A percentile compares a stretch with the other conserved stretches of the same genome.
These are phyloP conservation scores for Paramormyrops hopkinsi DNA, from an alignment of 2,797 vertebrate species.

Conservation along the genomic window DNA sequence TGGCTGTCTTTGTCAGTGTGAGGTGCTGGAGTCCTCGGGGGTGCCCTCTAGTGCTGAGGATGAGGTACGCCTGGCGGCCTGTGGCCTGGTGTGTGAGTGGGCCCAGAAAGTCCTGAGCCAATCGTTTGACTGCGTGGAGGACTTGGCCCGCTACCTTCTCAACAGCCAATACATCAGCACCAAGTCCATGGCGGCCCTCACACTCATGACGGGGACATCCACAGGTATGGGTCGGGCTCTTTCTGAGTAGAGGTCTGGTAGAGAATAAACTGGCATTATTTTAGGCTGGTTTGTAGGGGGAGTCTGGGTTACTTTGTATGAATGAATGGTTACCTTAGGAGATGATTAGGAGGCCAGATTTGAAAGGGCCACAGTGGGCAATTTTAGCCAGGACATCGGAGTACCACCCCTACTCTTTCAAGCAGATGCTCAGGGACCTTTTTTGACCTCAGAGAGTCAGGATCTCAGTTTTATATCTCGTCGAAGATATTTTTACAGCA, in stretches of 20 bases:
- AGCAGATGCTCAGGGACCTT: background rate
- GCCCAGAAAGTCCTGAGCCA: conserved; percentile 97
- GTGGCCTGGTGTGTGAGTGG: conserved; percentile 95
- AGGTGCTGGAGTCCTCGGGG: conserved; percentile 80
- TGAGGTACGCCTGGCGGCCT: conserved; percentile 90
- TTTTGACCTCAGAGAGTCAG: background rate
- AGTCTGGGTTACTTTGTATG: background rate
- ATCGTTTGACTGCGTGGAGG: conserved; percentile 92
- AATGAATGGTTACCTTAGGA: background rate
- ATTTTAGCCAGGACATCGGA: background rate
- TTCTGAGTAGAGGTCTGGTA: background rate
- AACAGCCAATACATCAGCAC: conserved; percentile 97
- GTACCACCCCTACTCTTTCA: background rate
- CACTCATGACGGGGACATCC: conserved; percentile 92
- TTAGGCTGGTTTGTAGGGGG: background rate
- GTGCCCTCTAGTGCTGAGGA: conserved; percentile 89
- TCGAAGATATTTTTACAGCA: background rate
- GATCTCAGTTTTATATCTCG: background rate
- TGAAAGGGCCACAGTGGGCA: background rate
- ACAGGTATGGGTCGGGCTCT: conserved; percentile 68
- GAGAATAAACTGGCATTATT: background rate
- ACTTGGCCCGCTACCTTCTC: conserved; percentile 92
- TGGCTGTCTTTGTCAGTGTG: conserved; percentile 63
- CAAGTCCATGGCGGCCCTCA: conserved; percentile 93
- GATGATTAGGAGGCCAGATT: background rate